Evolutionary conservation across 2,113 vertebrate species (phyloP).

Genomic region (Lophochroa leadbeateri): DNA sequence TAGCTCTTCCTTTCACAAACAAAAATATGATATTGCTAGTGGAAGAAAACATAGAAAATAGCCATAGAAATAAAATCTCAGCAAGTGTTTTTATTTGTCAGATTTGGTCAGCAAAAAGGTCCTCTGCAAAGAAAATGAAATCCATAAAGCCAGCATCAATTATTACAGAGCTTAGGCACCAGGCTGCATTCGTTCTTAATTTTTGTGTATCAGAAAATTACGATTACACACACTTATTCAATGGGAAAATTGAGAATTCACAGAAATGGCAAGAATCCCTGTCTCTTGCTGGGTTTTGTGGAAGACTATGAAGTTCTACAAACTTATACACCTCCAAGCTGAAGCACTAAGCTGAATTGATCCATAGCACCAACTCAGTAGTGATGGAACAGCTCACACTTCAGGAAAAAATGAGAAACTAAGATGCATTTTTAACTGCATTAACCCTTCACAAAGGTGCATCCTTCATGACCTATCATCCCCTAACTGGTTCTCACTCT

Average conservation of each 20-base stretch:
- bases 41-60: constrained; percentile 18
- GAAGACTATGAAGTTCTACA: background rate
- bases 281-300: background rate
- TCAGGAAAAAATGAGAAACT: background rate
- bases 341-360: background rate
- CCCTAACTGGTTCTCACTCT: background rate
- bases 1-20: constrained; percentile 12
- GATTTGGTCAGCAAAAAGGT: constrained; percentile 10
- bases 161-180: background rate
- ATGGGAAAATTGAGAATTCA: fast-evolving
- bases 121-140: constrained; percentile 18
- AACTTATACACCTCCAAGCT: background rate
- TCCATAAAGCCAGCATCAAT: constrained; percentile 12
- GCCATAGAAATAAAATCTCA: constrained; percentile 10
- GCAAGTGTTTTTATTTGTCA: constrained; percentile 47
- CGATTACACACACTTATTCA: background rate
- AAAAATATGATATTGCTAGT: background rate
- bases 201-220: background rate
- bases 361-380: background rate
- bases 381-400: background rate
- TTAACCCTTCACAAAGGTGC: background rate
- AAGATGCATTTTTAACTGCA: background rate
- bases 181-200: background rate
- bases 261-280: background rate
- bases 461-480: background rate